Conservation (phyloP, 2,888 invertebrate species). For the Chrysolina haemoptera region DNA sequence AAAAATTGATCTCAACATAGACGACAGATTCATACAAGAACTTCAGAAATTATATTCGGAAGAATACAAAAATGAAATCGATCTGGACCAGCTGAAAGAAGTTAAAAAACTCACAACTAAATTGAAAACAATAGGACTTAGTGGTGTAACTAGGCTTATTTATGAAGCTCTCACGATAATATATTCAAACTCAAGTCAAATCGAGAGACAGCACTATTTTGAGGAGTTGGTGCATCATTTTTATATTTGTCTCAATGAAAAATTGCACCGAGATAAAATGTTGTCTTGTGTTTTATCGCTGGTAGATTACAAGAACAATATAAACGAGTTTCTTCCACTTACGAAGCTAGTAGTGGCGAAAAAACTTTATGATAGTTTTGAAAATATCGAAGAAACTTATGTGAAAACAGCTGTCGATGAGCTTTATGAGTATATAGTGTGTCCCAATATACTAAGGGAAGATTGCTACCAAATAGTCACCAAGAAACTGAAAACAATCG, state of each 20-base stretch:
- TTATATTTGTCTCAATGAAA: background rate
- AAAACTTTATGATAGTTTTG: background rate
- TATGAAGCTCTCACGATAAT: background rate
- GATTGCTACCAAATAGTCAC: background rate
- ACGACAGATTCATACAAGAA: background rate
- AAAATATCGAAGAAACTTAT: background rate
- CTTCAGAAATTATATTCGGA: background rate
- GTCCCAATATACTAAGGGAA: background rate
- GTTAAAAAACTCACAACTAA: background rate
- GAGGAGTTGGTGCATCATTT: background rate
- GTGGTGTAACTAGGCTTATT: background rate
- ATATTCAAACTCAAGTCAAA: constrained; percentile 10
- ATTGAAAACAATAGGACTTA: background rate
- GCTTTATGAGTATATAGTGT: background rate
- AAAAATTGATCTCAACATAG: background rate
- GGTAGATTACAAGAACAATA: background rate
- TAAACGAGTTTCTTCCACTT: background rate
- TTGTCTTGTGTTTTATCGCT: background rate
- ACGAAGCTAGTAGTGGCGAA: background rate
- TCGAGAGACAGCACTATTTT: background rate
- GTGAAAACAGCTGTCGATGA: background rate
- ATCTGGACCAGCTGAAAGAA: background rate
- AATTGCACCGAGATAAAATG: background rate
- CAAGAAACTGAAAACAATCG: background rate
- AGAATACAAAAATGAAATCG: background rate